phyloP scores from a whole-genome alignment of 2,888 invertebrate species.

The Neoascia interrupta region DNA sequence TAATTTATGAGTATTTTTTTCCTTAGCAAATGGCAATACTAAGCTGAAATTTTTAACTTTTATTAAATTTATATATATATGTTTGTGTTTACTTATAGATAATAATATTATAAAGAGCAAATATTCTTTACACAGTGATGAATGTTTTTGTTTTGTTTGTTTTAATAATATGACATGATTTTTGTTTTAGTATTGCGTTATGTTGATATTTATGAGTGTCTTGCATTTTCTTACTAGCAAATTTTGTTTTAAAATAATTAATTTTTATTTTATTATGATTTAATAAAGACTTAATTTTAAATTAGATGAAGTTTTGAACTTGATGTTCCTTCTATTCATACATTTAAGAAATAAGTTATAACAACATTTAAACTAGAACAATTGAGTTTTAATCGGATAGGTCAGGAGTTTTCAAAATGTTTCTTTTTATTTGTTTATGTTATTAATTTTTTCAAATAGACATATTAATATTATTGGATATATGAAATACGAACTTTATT shows the following conservation, averaged over 20 bases:
- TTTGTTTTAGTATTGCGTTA: conserved; percentile 59
- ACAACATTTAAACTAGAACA: conserved; percentile 19
- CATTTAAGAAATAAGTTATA: background rate
- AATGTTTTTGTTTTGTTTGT: too few relatives aligned
- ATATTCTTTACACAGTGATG: conserved; percentile 46
- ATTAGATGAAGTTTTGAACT: too few relatives aligned
- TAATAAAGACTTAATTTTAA: too few relatives aligned
- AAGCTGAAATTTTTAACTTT: conserved; percentile 24
- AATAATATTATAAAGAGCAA: conserved; percentile 31
- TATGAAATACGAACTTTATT: too few relatives aligned
- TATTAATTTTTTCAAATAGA: too few relatives aligned
- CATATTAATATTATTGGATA: too few relatives aligned
- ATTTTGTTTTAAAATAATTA: background rate
- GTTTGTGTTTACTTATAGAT: conserved; percentile 31
- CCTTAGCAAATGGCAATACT: conserved; percentile 52
- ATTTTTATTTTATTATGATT: background rate
- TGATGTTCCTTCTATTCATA: conserved; percentile 2
- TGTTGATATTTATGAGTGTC: conserved; percentile 46
- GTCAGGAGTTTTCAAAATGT: too few relatives aligned
- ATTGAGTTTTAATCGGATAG: conserved; percentile 13
- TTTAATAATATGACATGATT: conserved; percentile 51
- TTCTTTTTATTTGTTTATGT: too few relatives aligned
- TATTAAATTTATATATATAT: conserved; percentile 34
- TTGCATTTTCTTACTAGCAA: conserved; percentile 20
- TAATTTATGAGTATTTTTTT: conserved; percentile 39